These are phyloP conservation scores for Drosophila neotestacea DNA, from an alignment of 2,888 invertebrate species.

Conservation along the genomic window DNA sequence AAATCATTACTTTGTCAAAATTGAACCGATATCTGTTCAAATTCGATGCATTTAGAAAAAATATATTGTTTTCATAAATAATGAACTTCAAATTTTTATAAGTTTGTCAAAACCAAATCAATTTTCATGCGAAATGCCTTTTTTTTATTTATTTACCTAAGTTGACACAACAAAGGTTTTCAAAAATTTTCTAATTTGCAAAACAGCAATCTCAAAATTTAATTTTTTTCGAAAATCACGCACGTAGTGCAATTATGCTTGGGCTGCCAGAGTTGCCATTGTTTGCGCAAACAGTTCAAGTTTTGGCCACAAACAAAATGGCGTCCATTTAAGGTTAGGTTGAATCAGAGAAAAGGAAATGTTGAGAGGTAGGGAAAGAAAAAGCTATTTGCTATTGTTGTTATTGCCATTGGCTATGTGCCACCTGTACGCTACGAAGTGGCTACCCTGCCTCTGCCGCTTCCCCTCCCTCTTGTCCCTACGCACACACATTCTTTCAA, in stretches of 20 bases:
- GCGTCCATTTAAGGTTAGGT: constrained; percentile 29
- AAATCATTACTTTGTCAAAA: no score
- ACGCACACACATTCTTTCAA: constrained; percentile 55
- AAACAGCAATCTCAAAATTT: no score
- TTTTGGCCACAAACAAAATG: constrained; percentile 50
- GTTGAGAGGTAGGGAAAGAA: not conserved
- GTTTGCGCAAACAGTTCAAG: constrained; percentile 28
- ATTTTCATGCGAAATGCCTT: no score
- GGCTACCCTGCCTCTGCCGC: constrained; percentile 3
- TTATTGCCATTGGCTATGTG: constrained; percentile 66
- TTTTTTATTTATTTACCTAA: no score
- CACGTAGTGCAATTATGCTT: not conserved
- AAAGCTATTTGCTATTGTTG: constrained; percentile 25
- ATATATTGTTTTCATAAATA: no score
- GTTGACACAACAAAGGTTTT: no score
- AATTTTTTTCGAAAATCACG: not conserved
- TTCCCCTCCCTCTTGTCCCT: constrained; percentile 6
- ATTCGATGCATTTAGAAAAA: no score
- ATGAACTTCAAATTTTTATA: no score
- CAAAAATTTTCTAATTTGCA: no score
- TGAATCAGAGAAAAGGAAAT: not conserved
- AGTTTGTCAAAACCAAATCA: no score
- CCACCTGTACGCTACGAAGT: constrained; percentile 63
- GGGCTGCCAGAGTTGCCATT: constrained; percentile 20
- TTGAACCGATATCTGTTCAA: no score